phyloP scores from a whole-genome alignment of 2,888 invertebrate species.

The Petrolisthes cinctipes region DNA sequence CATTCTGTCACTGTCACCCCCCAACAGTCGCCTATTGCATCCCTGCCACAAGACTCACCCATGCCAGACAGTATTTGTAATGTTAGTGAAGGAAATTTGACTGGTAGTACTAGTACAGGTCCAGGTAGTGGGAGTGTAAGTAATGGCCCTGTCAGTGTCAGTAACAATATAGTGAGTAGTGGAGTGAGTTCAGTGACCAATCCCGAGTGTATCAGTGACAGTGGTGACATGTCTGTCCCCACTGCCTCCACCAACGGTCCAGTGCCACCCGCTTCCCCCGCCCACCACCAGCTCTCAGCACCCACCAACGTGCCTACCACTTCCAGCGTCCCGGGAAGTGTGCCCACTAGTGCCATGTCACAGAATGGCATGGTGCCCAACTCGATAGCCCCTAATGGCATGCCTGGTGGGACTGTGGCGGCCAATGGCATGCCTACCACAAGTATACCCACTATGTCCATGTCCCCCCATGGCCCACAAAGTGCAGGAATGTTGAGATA shows the following conservation, averaged over 20 bases:
- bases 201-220: conserved; percentile 47
- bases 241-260: neutral
- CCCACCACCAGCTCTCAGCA: conserved; percentile 30
- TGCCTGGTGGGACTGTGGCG: conserved; percentile 29
- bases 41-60: conserved; percentile 22
- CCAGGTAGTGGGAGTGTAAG: conserved; percentile 45
- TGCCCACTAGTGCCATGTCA: conserved; percentile 36
- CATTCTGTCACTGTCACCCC: neutral
- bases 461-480: conserved; percentile 31
- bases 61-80: conserved; percentile 62
- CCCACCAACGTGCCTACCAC: conserved; percentile 59
- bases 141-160: conserved; percentile 61
- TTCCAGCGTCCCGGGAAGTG: conserved; percentile 37
- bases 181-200: conserved; percentile 25
- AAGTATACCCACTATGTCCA: neutral
- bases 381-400: conserved; percentile 33
- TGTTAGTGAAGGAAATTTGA: conserved; percentile 63
- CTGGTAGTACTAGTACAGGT: conserved; percentile 56
- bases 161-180: conserved; percentile 53
- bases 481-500: conserved; percentile 47
- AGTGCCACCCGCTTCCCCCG: conserved; percentile 16
- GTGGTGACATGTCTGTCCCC: conserved; percentile 12
- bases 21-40: conserved; percentile 33
- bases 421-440: conserved; percentile 38
- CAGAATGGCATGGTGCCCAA: conserved; percentile 57